Percentiles rank a stretch among this genome's conserved stretches.
Conservation (phyloP, 2,113 vertebrate species). For the Misgurnus anguillicaudatus region DNA sequence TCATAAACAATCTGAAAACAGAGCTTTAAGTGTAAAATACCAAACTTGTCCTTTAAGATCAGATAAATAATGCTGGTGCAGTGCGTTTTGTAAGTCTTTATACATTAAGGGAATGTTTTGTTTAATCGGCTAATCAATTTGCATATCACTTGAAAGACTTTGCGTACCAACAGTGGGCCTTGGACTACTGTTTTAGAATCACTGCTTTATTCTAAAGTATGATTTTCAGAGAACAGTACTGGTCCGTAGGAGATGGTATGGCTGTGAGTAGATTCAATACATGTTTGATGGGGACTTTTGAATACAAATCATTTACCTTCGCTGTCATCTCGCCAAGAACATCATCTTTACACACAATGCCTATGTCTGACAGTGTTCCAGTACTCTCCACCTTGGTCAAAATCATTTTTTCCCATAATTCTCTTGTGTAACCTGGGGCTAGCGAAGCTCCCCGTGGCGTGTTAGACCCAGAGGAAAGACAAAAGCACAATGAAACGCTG, state of each 20-base stretch:
- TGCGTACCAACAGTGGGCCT: no score
- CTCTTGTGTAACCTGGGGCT: conserved; percentile 81
- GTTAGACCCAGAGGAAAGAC: conserved; percentile 83
- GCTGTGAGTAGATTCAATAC: neutral
- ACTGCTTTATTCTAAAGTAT: neutral
- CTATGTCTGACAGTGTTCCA: conserved; percentile 13
- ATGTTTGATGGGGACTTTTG: conserved; percentile 12
- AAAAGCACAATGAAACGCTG: conserved; percentile 91
- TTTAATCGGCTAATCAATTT: no score
- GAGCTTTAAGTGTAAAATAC: no score
- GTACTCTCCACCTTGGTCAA: conserved; percentile 36
- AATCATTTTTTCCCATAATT: conserved; percentile 80
- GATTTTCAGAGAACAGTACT: conserved; percentile 3
- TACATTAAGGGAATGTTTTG: no score
- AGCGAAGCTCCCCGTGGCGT: conserved; percentile 84
- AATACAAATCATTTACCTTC: conserved; percentile 12
- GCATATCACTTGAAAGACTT: no score
- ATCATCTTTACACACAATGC: conserved; percentile 8
- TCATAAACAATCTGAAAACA: no score
- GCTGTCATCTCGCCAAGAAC: conserved; percentile 18
- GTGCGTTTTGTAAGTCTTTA: no score
- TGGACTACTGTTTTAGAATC: no score
- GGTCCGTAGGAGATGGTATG: neutral
- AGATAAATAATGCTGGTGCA: no score
- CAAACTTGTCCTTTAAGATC: no score